These are phyloP conservation scores for Bos taurus DNA, from an alignment of 2,113 vertebrate genomes.

Conservation along the genomic window ARS-UCD2.0 NC_037330.1:14118501-14119000, in stretches of 20 bases:
- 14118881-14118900: neutral
- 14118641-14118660: neutral
- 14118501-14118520: neutral
- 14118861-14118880: neutral
- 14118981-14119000: neutral
- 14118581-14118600: neutral
- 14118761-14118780: neutral
- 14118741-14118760: neutral
- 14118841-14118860: neutral
- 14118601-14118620: too few species aligned
- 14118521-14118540: neutral
- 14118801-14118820: neutral
- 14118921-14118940: neutral
- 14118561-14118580: neutral
- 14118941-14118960: neutral
- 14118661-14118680: neutral
- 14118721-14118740: slow-evolving; percentile 4
- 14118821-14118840: neutral
- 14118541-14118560: neutral
- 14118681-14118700: neutral
- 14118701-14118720: neutral
- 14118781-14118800: neutral
- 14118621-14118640: neutral
- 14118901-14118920: neutral
- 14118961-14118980: neutral